Evolutionary conservation across 2,888 invertebrate genomes (phyloP).

Genomic region (Drosophila setosimentum): DNA sequence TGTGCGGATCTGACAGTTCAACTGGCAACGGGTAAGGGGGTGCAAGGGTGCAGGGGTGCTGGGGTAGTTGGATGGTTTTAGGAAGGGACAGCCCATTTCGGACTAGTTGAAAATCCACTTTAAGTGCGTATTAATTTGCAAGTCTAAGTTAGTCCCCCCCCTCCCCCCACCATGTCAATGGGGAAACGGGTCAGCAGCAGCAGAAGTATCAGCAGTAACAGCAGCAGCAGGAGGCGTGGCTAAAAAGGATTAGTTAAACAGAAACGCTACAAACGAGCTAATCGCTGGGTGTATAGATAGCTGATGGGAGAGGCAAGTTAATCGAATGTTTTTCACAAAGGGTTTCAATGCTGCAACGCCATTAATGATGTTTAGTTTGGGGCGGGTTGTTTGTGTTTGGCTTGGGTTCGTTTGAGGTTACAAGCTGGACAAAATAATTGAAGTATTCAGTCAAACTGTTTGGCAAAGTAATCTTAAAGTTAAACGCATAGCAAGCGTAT

Average conservation of each 20-base stretch:
- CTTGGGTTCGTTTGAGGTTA: conserved; percentile 2
- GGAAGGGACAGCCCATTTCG: neutral
- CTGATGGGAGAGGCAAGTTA: conserved; percentile 25
- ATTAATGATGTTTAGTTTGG: conserved; percentile 53
- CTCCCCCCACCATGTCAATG: neutral
- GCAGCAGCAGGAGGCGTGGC: conserved; percentile 3
- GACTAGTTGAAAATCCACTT: conserved; percentile 63
- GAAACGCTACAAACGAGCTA: conserved; percentile 64
- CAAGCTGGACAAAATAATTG: conserved; percentile 2
- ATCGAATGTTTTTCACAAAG: conserved; percentile 52
- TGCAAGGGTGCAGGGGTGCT: neutral
- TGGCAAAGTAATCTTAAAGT: conserved; percentile 34
- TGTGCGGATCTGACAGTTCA: conserved; percentile 9
- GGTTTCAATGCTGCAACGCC: conserved; percentile 38
- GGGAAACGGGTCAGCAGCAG: conserved; percentile 18
- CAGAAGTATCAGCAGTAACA: fast-evolving
- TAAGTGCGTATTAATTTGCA: conserved; percentile 80
- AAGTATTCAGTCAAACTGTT: conserved; percentile 27
- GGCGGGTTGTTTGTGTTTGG: conserved; percentile 9
- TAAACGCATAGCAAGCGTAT: conserved; percentile 25
- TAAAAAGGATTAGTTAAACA: conserved; percentile 76
- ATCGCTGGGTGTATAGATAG: conserved; percentile 40
- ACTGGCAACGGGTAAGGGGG: neutral
- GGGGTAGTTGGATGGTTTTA: neutral
- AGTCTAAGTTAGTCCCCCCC: conserved; percentile 63